Evolutionary conservation across 2,888 invertebrate species (phyloP).

Genomic region (Zaprionus lineosus): DNA sequence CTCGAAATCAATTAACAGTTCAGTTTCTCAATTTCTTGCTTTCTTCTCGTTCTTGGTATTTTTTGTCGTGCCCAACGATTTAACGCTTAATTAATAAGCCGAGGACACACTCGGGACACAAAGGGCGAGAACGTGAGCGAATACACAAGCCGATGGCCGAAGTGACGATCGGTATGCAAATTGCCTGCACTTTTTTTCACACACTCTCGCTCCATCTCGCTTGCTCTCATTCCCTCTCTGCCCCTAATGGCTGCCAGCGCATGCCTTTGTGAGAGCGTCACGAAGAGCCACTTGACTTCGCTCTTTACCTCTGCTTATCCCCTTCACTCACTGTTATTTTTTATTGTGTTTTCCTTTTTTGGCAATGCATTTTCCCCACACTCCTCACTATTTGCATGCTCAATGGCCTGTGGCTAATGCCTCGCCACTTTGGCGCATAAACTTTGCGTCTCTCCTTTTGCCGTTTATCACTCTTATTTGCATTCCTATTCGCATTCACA

Average conservation of each 20-base stretch:
- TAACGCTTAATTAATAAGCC: constrained; percentile 71
- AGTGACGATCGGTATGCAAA: constrained; percentile 67
- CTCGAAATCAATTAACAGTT: constrained; percentile 70
- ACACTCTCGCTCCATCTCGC: constrained; percentile 10
- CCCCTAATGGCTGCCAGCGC: neutral
- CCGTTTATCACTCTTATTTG: constrained; percentile 12
- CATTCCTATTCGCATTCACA: neutral
- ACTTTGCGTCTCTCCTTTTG: constrained; percentile 40
- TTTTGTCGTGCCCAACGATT: constrained; percentile 59
- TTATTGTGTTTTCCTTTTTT: constrained; percentile 4
- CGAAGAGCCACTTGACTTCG: constrained; percentile 70
- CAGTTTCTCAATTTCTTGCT: constrained; percentile 16
- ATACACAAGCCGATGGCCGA: constrained; percentile 1
- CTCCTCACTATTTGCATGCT: constrained; percentile 48
- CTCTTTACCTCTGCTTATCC: constrained; percentile 39
- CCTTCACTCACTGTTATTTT: constrained; percentile 21
- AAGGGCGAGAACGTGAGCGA: constrained; percentile 16
- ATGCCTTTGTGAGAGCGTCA: constrained; percentile 48
- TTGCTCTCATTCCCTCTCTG: too few species aligned
- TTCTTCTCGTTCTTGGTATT: constrained; percentile 28
- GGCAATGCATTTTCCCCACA: constrained; percentile 19
- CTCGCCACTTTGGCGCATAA: constrained; percentile 58
- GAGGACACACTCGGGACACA: constrained; percentile 31
- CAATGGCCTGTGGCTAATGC: constrained; percentile 64
- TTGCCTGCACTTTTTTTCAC: constrained; percentile 43